phyloP scores from a whole-genome alignment of 2,113 vertebrate species.

The Stegastes partitus region DNA sequence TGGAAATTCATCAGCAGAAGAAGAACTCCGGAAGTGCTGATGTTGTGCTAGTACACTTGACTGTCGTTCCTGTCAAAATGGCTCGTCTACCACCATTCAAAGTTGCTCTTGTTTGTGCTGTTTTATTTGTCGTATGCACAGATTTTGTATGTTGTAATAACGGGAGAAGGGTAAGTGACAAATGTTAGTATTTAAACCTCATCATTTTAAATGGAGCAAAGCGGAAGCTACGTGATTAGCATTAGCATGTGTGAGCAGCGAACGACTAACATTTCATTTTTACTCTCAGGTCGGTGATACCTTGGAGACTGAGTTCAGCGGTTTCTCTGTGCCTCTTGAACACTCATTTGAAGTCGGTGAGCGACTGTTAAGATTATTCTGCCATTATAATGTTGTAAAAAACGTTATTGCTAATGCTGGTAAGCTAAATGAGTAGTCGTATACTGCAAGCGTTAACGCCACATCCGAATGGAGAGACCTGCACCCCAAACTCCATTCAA shows the following conservation, averaged over 20 bases:
- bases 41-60: background rate
- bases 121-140: slow-evolving; percentile 52
- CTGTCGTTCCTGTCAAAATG: slow-evolving; percentile 75
- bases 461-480: background rate
- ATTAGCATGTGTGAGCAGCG: slow-evolving; percentile 34
- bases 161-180: slow-evolving; percentile 78
- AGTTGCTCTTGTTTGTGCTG: slow-evolving; percentile 22
- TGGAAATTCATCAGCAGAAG: too few species aligned
- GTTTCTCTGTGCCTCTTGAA: slow-evolving; percentile 87
- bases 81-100: slow-evolving; percentile 28
- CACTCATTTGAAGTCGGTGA: slow-evolving; percentile 93
- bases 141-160: slow-evolving; percentile 74
- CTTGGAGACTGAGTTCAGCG: slow-evolving; percentile 85
- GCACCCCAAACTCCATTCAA: background rate
- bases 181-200: rapidly evolving
- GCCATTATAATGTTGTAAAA: rapidly evolving
- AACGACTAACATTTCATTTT: slow-evolving; percentile 31
- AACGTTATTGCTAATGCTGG: background rate
- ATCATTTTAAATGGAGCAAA: background rate
- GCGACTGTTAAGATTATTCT: slow-evolving; percentile 14
- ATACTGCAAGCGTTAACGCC: background rate
- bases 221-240: slow-evolving; percentile 26
- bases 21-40: slow-evolving; percentile 29
- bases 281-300: slow-evolving; percentile 82
- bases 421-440: background rate